These are phyloP conservation scores for Agapostemon virescens DNA, from an alignment of 2,888 invertebrate species.

Conservation along the genomic window DNA sequence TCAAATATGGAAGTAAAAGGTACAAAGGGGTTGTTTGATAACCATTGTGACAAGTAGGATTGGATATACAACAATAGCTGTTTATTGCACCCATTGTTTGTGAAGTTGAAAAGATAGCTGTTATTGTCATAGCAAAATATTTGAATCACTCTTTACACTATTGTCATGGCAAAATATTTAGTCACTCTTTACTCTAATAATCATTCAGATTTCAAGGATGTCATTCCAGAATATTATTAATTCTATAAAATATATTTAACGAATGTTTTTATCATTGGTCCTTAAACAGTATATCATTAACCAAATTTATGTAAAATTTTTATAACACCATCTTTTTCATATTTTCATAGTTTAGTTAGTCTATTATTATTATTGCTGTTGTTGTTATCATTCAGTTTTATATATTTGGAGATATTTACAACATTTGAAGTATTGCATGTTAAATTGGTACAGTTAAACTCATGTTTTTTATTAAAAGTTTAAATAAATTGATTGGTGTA, in stretches of 20 bases:
- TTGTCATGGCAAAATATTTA: slow-evolving; percentile 12
- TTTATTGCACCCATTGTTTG: slow-evolving; percentile 29
- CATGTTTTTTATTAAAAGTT: not conserved
- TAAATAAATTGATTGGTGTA: too few relatives aligned
- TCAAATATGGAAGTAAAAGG: slow-evolving; percentile 9
- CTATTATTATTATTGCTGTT: too few relatives aligned
- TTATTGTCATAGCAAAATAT: slow-evolving; percentile 7
- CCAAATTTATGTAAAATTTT: not conserved
- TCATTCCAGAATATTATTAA: not conserved
- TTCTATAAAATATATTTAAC: not conserved
- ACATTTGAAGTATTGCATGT: not conserved
- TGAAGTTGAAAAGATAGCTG: slow-evolving; percentile 19
- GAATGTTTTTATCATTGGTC: slow-evolving; percentile 6
- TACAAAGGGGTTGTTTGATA: slow-evolving; percentile 12
- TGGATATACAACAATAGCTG: slow-evolving; percentile 34
- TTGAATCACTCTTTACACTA: slow-evolving; percentile 17
- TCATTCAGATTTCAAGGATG: not conserved
- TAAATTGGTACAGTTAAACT: not conserved
- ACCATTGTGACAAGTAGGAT: slow-evolving; percentile 35
- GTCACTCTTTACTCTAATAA: slow-evolving; percentile 2
- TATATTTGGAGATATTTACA: not conserved
- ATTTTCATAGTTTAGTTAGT: not conserved
- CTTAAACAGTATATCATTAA: not conserved
- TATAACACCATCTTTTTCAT: not conserved
- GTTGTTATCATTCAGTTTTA: not conserved